Evolutionary conservation across 2,888 invertebrate species (phyloP), one percentile per base, ranked within the genome.

Genomic region (Ichneumoninae sp.): DNA sequence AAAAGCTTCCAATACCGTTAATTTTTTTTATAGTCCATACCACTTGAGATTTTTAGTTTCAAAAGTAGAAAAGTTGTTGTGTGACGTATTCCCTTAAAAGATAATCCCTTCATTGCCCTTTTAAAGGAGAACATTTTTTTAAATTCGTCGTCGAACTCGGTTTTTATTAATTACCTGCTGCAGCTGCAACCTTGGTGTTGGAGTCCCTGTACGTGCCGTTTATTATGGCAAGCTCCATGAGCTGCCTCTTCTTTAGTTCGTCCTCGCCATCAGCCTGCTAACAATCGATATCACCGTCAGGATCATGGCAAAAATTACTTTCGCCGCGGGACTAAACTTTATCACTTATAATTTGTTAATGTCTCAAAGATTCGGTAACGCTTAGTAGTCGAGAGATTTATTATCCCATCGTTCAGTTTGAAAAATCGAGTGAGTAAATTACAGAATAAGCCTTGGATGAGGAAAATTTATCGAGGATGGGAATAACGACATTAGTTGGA

Each of bases 161-260:
- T 52, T 57, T 69, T 75, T 71, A 66, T 76, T 80, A 87, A 86
- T 93, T 95, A 97, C 97, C 97, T 96, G 97, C 96, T 90, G 96
- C 96, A 92, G 97, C 96, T 89, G 97, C 96, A 90, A 97, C 97
- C 95, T 98, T 98, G 90, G 97, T 95, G 94, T 98, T 98, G 85
- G 98, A 98, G 94, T 99, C 99, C 94, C 99, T 96, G 95, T 99
- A 99, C 79, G 99, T 99, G 94, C 99, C 99, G 94, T 99, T 99
- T 94, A 99, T 99, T 93, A 99, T 99, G 92, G 99, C 99, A 94
- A 99, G 95, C 95, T 99, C 99, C 99, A 99, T 99, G 92, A 99
- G 96, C 95, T 99, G 99, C 94, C 99, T 97, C 95, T 99, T 99
- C 96, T 99, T 99, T 93, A 99, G 95, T 94, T 99, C 99, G 95